A percentile compares a stretch with the other conserved stretches of the same genome.
These are phyloP conservation scores for Umimayanthus chanpuru DNA, from an alignment of 92 coral and sea anemone species.

Conservation along the genomic window DNA sequence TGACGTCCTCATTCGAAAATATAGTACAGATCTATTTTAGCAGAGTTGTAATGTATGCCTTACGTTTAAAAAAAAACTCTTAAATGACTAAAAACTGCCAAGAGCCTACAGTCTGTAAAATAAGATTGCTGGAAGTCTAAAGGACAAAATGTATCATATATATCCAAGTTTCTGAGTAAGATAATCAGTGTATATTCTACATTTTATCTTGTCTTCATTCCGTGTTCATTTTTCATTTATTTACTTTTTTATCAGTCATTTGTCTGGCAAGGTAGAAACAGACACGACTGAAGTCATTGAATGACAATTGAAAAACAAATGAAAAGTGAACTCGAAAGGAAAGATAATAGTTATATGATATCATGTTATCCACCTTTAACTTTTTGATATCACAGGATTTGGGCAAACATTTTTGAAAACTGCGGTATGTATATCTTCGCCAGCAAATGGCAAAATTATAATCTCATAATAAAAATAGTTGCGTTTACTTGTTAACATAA, in stretches of 20 bases:
- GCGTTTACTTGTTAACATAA: neutral
- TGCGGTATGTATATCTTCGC: slow-evolving; percentile 15
- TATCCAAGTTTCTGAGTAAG: neutral
- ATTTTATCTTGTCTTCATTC: neutral
- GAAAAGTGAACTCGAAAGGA: slow-evolving; percentile 21
- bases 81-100: neutral
- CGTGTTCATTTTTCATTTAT: slow-evolving; percentile 19
- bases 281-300: slow-evolving; percentile 28
- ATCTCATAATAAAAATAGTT: neutral
- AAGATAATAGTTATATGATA: slow-evolving; percentile 3
- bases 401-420: neutral
- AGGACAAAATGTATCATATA: too few species aligned
- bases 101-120: slow-evolving; percentile 5
- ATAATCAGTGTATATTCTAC: slow-evolving; percentile 14
- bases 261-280: neutral
- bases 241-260: neutral
- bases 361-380: slow-evolving; percentile 24
- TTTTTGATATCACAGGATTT: slow-evolving; percentile 16
- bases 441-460: neutral
- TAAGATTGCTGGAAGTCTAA: neutral
- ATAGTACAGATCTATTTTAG: too few species aligned
- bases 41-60: neutral
- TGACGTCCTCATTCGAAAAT: neutral
- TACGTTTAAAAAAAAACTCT: neutral
- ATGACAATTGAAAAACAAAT: slow-evolving; percentile 22